Conservation (phyloP, 1,140 invertebrate species). For the Procambarus clarkii region DNA sequence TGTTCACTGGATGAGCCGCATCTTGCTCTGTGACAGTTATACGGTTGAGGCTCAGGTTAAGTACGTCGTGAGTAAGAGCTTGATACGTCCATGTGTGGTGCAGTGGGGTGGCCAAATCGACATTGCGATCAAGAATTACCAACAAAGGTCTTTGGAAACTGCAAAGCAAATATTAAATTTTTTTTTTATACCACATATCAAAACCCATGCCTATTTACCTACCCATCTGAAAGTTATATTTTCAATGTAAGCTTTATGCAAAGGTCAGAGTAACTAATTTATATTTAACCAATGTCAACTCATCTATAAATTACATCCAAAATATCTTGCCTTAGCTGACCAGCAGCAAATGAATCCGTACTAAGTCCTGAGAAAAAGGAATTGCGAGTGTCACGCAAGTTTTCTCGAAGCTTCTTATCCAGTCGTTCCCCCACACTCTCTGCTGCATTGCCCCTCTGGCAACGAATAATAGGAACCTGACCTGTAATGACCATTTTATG, state of each 20-base stretch:
- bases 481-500: slow-evolving; percentile 77
- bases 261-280: no score
- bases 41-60: slow-evolving; percentile 93
- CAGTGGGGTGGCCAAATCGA: slow-evolving; percentile 97
- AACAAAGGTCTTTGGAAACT: slow-evolving; percentile 95
- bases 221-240: no score
- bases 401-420: slow-evolving; percentile 97
- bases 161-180: slow-evolving; percentile 75
- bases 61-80: slow-evolving; percentile 95
- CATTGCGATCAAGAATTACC: slow-evolving; percentile 94
- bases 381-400: slow-evolving; percentile 96
- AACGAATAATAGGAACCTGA: slow-evolving; percentile 95
- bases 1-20: slow-evolving; percentile 73
- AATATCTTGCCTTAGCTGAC: slow-evolving; percentile 80
- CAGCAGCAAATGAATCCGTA: slow-evolving; percentile 83
- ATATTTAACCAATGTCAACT: no score
- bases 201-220: no score
- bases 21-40: slow-evolving; percentile 81
- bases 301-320: no score
- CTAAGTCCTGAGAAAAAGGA: slow-evolving; percentile 90
- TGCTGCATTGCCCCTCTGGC: slow-evolving; percentile 96
- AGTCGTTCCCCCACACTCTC: slow-evolving; percentile 98
- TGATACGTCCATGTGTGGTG: slow-evolving; percentile 99
- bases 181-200: no score
- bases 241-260: no score